phyloP scores from a whole-genome alignment of 2,113 vertebrate species.

The Trematomus loennbergii region DNA sequence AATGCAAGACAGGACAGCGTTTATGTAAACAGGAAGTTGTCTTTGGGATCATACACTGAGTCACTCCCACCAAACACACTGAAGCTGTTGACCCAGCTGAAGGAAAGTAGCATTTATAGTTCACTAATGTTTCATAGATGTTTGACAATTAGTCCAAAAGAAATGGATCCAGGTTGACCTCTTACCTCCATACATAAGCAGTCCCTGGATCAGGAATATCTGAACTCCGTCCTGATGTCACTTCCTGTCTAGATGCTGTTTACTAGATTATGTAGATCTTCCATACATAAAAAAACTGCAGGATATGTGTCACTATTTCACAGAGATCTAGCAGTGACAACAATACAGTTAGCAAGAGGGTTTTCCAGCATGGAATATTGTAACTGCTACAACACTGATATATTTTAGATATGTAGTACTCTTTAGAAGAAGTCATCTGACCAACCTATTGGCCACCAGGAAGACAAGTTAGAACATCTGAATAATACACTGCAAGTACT shows the following conservation, averaged over 20 bases:
- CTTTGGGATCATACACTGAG: neutral
- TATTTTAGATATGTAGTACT: too few species aligned
- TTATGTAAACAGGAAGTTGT: neutral
- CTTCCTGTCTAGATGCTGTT: neutral
- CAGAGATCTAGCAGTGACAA: neutral
- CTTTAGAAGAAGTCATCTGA: too few species aligned
- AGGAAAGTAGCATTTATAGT: neutral
- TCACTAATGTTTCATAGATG: neutral
- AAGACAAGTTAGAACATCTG: too few species aligned
- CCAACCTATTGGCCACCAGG: too few species aligned
- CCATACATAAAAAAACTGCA: too few species aligned
- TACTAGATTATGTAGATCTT: neutral
- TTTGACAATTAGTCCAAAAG: neutral
- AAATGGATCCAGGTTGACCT: neutral
- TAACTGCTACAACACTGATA: too few species aligned
- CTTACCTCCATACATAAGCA: neutral
- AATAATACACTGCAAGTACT: neutral
- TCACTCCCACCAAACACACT: neutral
- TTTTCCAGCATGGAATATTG: too few species aligned
- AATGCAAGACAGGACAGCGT: neutral
- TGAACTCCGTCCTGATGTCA: neutral
- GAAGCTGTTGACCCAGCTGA: neutral
- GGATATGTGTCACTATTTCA: too few species aligned
- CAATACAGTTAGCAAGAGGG: too few species aligned
- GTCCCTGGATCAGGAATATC: slow-evolving; percentile 1